A percentile compares a stretch with the other conserved stretches of the same genome.
Evolutionary conservation across 2,888 invertebrate species (phyloP).

Genomic region (Leptarthrus brevirostris): DNA sequence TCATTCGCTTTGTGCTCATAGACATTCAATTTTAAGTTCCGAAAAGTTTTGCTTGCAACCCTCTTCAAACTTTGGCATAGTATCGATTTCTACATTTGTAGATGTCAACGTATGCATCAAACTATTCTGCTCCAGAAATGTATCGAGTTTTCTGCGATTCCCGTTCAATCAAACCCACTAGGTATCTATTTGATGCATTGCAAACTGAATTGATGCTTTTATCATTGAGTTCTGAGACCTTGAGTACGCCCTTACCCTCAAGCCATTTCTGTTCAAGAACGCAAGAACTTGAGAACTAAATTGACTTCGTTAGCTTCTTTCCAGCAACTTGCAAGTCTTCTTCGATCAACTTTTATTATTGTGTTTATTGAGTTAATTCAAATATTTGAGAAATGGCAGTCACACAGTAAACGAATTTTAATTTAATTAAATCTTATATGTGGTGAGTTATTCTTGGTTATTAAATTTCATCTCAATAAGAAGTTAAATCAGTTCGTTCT

Average conservation of each 20-base stretch:
- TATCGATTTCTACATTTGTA: background rate
- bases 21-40: conserved; percentile 11
- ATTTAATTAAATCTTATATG: conserved; percentile 1
- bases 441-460: too few species aligned
- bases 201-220: conserved; percentile 8
- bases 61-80: background rate
- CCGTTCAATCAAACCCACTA: conserved; percentile 9
- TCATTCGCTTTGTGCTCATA: conserved; percentile 1
- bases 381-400: conserved; percentile 29
- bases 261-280: background rate
- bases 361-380: conserved; percentile 50
- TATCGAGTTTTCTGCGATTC: background rate
- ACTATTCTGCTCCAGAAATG: background rate
- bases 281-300: background rate
- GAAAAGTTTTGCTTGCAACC: background rate
- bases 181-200: conserved; percentile 5
- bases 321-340: conserved; percentile 1
- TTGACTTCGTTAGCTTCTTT: background rate
- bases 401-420: background rate
- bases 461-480: too few species aligned
- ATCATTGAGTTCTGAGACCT: background rate
- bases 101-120: background rate
- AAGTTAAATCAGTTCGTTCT: too few species aligned
- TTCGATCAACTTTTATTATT: conserved; percentile 48
- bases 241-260: too few species aligned